phyloP scores from a whole-genome alignment of 2,113 vertebrate species.

The Sebastes schlegelii region DNA sequence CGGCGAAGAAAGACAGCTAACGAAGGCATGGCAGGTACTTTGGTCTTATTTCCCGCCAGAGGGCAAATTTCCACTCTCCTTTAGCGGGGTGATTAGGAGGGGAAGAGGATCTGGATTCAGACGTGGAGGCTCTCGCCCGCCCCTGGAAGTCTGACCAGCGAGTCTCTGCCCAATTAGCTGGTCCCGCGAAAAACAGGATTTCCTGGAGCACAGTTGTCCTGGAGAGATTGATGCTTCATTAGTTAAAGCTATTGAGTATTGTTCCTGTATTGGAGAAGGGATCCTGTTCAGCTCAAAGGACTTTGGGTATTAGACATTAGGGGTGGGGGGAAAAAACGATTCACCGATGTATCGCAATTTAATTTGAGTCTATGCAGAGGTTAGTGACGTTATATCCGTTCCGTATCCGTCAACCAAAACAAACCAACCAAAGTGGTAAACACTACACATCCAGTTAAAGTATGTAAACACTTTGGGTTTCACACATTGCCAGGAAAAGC shows the following conservation, averaged over 20 bases:
- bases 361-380: too few relatives aligned
- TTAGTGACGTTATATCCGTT: too few relatives aligned
- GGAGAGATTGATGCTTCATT: constrained; percentile 60
- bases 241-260: constrained; percentile 29
- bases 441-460: too few relatives aligned
- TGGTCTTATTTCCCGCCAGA: constrained; percentile 62
- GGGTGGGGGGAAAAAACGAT: too few relatives aligned
- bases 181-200: constrained; percentile 25
- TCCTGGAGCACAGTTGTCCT: constrained; percentile 27
- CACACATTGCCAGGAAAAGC: too few relatives aligned
- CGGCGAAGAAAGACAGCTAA: constrained; percentile 56
- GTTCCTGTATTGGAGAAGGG: constrained; percentile 14
- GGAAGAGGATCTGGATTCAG: constrained; percentile 41
- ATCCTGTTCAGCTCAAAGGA: neutral
- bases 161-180: constrained; percentile 60
- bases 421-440: too few relatives aligned
- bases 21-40: constrained; percentile 52
- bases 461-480: too few relatives aligned
- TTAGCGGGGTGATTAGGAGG: constrained; percentile 62
- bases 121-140: neutral
- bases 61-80: constrained; percentile 62
- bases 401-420: too few relatives aligned
- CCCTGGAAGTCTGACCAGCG: constrained; percentile 30
- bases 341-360: too few relatives aligned
- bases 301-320: constrained; percentile 24